Percentiles rank a stretch among this genome's conserved stretches.
Conservation (phyloP, 2,888 invertebrate genomes). For the Pristionchus japonicus region DNA sequence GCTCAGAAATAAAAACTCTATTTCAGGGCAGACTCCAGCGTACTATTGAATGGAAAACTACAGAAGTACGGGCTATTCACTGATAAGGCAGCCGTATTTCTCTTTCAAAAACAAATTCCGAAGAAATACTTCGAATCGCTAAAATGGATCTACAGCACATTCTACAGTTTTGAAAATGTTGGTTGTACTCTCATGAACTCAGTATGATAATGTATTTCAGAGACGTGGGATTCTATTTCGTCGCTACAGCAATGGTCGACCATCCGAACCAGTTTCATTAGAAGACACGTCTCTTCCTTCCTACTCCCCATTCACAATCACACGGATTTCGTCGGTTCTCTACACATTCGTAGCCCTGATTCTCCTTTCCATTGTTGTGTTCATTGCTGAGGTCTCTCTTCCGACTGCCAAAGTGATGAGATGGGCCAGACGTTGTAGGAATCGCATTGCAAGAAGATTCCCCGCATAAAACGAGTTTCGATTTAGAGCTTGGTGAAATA, state of each 20-base stretch:
- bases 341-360: background rate
- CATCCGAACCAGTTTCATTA: background rate
- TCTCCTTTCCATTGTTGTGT: background rate
- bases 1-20: background rate
- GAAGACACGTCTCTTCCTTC: background rate
- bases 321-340: background rate
- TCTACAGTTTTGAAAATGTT: background rate
- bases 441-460: no score
- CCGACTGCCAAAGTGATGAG: background rate
- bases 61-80: background rate
- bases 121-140: background rate
- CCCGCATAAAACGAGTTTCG: no score
- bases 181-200: no score
- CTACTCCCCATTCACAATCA: background rate
- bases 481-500: no score
- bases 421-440: background rate
- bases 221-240: background rate
- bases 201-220: background rate
- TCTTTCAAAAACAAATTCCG: background rate
- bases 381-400: background rate
- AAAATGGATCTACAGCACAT: background rate
- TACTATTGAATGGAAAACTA: background rate
- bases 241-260: background rate
- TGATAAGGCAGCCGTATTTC: background rate
- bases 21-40: background rate